Evolutionary conservation across 2,113 vertebrate genomes (phyloP), one percentile per base, ranked within the genome.

Genomic region (Albula glossodonta): DNA sequence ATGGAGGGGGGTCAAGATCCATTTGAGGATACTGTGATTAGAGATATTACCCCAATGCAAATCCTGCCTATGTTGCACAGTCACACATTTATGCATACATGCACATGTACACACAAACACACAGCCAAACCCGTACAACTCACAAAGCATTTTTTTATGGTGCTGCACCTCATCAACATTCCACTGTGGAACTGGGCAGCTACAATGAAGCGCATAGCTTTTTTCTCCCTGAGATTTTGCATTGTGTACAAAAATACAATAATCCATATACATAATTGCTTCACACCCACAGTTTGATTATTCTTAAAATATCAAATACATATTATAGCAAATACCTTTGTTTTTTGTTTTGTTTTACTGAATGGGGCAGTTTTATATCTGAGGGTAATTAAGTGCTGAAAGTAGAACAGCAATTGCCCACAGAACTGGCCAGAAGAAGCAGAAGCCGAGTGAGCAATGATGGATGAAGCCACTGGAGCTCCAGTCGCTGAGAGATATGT

Each of bases 331-430:
- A 84, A 87, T 80, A 87, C 15, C 56, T 81, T 66, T 79, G n/a
- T 84, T 82, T 77, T 83, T 84, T 50, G 41, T 80, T 17, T 80
- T 80, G 78, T 51, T 52, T 52, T 51, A 11, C 17, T 22, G 51
- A 85, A 48, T 19, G 51, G 31, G 60, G 84, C 19, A n/a, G 52
- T 78, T 77, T 87, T 82, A 87, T 70, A 52, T 87, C 60, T 70
- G 57, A 31, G 83, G 51, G 31, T 80, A 81, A 60, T 87, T 84
- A 84, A 84, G 86, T 84, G 86, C 77, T 80, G 63, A 80, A 81
- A 84, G 57, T 52, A 79, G 60, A 87, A 77, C 57, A 84, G 80
- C 83, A 81, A 81, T 80, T 81, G 78, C 63, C 79, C 8, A 2
- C 52, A 12, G 83, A 81, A 70, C 22, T 66, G 56, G 86, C 31